Conservation (phyloP, 2,797 vertebrate species). For the Sebastolobus alascanus region DNA sequence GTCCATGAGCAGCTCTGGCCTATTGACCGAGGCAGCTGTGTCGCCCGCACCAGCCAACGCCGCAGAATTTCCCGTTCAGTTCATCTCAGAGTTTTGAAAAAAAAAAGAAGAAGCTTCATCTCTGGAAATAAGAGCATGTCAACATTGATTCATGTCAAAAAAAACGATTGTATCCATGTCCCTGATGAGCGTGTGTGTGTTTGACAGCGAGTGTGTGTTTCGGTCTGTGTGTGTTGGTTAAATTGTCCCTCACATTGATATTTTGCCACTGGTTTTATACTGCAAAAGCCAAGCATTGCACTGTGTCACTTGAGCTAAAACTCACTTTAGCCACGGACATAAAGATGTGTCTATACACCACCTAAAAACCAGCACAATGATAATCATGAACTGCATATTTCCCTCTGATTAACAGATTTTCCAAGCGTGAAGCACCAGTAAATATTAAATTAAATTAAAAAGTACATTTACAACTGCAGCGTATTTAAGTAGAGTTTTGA, state of each 20-base stretch:
- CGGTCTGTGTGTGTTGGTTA: constrained; percentile 24
- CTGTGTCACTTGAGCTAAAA: constrained; percentile 5
- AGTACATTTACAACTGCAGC: neutral
- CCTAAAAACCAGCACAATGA: neutral
- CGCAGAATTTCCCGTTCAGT: constrained; percentile 61
- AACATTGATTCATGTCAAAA: constrained; percentile 72
- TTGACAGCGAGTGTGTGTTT: constrained; percentile 29
- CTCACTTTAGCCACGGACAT: constrained; percentile 9
- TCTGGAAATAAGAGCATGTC: constrained; percentile 74
- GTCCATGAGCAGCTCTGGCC: constrained; percentile 70
- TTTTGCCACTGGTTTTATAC: constrained; percentile 15
- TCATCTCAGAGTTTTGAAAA: constrained; percentile 47
- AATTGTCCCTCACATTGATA: constrained; percentile 41
- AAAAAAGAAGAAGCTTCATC: constrained; percentile 28
- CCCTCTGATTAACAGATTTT: neutral
- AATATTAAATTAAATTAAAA: too few relatives aligned
- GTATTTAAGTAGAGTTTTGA: neutral
- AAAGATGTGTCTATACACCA: neutral
- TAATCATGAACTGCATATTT: neutral
- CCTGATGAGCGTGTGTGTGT: constrained; percentile 56
- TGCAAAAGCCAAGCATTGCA: constrained; percentile 14
- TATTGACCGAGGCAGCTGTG: constrained; percentile 74
- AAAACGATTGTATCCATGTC: constrained; percentile 46
- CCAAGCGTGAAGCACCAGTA: neutral
- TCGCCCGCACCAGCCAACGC: constrained; percentile 38